A percentile compares a stretch with the other conserved stretches of the same genome.
Conservation (phyloP, 2,113 vertebrate genomes). For the Odobenus rosmarus region DNA sequence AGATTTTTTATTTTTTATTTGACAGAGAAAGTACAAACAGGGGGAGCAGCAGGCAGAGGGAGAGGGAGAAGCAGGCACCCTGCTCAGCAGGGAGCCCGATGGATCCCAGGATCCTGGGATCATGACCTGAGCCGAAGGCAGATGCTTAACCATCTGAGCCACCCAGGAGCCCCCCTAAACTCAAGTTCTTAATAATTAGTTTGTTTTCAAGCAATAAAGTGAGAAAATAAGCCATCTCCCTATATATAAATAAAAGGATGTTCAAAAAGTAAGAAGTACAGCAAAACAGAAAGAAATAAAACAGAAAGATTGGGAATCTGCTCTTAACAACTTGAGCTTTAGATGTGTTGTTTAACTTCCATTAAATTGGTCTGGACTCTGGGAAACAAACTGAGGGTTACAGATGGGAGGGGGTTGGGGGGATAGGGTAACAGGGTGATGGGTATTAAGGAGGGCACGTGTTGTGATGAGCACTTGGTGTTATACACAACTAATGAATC, state of each 20-base stretch:
- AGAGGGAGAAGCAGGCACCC: neutral
- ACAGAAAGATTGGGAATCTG: neutral
- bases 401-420: too few species aligned
- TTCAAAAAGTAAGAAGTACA: neutral
- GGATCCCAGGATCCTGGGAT: neutral
- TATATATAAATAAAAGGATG: neutral
- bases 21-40: too few species aligned
- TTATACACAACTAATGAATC: too few species aligned
- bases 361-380: neutral
- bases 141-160: neutral
- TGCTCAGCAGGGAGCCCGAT: neutral
- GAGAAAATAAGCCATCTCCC: neutral
- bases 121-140: neutral
- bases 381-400: too few species aligned
- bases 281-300: neutral
- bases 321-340: neutral
- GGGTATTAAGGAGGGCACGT: too few species aligned
- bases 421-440: too few species aligned
- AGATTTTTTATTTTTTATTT: too few species aligned
- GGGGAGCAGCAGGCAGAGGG: neutral
- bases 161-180: neutral
- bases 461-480: too few species aligned
- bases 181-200: neutral
- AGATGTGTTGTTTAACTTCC: neutral
- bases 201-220: neutral